Percentiles rank a stretch among this genome's conserved stretches.
Evolutionary conservation across 2,113 vertebrate genomes (phyloP).

Genomic region (Australoheros scitulus): DNA sequence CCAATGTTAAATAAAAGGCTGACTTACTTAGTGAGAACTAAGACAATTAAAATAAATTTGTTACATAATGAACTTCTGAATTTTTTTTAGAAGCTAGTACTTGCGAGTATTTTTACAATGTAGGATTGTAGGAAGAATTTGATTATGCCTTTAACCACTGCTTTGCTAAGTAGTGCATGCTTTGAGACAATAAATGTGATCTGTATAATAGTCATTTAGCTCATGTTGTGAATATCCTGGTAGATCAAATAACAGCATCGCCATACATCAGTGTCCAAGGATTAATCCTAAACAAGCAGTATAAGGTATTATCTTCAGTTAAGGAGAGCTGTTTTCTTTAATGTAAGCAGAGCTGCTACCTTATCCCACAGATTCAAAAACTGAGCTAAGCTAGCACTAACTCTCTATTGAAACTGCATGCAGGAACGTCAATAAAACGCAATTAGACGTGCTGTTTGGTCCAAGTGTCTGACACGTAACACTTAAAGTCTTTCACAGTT

Average conservation of each 20-base stretch:
- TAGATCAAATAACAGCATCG: neutral
- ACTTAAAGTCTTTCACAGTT: no score
- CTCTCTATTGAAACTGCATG: neutral
- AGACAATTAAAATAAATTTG: no score
- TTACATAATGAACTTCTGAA: no score
- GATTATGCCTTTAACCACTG: neutral
- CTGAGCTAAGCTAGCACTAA: neutral
- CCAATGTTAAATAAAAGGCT: no score
- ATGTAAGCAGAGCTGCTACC: neutral
- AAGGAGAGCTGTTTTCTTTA: neutral
- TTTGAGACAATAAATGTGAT: neutral
- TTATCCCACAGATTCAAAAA: neutral
- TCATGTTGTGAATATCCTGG: neutral
- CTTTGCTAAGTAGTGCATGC: neutral
- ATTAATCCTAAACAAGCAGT: constrained; percentile 1
- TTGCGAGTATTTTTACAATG: neutral
- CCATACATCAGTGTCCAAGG: neutral
- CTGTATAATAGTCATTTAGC: neutral
- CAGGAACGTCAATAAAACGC: neutral
- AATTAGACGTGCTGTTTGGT: neutral
- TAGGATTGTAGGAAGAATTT: neutral
- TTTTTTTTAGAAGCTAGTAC: no score
- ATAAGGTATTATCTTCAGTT: neutral
- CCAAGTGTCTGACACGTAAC: neutral
- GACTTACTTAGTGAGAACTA: no score